Evolutionary conservation across 2,113 vertebrate genomes (phyloP).

Genomic region (Takifugu flavidus): DNA sequence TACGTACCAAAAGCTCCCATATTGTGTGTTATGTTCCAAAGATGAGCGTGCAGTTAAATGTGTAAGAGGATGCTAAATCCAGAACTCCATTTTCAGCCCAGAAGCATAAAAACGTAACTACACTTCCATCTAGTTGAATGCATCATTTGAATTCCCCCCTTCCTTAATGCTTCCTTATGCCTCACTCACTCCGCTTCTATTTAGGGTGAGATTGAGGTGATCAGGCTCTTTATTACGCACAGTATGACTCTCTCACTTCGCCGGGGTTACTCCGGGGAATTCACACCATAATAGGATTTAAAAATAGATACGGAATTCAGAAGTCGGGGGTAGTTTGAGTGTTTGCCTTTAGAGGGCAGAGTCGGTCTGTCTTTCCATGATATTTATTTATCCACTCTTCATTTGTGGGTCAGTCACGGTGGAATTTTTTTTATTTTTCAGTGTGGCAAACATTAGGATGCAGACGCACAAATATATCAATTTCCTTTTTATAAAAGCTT

Average conservation of each 20-base stretch:
- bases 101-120: too few relatives aligned
- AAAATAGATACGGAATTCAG: not conserved
- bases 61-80: too few relatives aligned
- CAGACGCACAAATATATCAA: not conserved
- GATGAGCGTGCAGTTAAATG: too few relatives aligned
- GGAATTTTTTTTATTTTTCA: not conserved
- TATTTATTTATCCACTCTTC: not conserved
- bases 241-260: not conserved
- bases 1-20: too few relatives aligned
- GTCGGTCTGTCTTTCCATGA: conserved; percentile 30
- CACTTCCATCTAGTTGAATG: not conserved
- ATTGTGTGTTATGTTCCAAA: too few relatives aligned
- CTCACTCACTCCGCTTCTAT: not conserved
- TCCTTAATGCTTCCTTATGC: too few relatives aligned
- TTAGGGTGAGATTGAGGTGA: too few relatives aligned
- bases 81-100: too few relatives aligned
- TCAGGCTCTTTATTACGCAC: not conserved
- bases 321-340: conserved; percentile 12
- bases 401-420: not conserved
- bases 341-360: conserved; percentile 61
- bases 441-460: conserved; percentile 5
- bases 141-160: not conserved
- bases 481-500: not conserved
- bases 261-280: too few relatives aligned
- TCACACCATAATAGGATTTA: too few relatives aligned